Percentiles rank a stretch among this genome's conserved stretches.
These are phyloP conservation scores for Brienomyrus brachyistius DNA, from an alignment of 2,113 vertebrate species.

Conservation along the genomic window DNA sequence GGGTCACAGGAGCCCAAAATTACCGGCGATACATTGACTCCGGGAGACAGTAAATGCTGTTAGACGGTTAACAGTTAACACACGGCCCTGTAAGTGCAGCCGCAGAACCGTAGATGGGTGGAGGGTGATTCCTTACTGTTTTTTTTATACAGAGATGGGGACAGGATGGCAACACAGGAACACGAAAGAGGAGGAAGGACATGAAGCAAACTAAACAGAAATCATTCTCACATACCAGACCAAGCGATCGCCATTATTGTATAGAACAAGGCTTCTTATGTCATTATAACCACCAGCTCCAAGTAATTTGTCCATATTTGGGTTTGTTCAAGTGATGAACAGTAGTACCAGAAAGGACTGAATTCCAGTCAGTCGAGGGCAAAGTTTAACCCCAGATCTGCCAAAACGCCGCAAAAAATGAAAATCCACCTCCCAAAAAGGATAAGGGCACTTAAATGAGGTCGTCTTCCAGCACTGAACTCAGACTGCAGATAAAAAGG, in stretches of 20 bases:
- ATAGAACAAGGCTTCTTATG: not conserved
- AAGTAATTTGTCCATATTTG: not conserved
- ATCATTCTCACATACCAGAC: not conserved
- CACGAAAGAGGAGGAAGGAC: not conserved
- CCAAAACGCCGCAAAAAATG: not conserved
- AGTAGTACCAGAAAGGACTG: not conserved
- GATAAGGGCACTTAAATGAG: constrained; percentile 28
- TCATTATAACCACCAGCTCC: not conserved
- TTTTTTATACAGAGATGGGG: not conserved
- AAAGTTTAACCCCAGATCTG: not conserved
- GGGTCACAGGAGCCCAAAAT: not conserved
- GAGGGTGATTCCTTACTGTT: not conserved
- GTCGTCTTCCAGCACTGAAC: not conserved
- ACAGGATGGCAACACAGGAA: not conserved
- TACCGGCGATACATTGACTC: not conserved
- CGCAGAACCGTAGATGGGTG: not conserved
- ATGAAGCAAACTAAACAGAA: not conserved
- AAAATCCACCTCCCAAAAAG: not conserved
- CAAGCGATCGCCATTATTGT: not conserved
- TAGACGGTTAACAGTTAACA: not conserved
- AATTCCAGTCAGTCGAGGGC: not conserved
- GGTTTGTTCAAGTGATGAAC: not conserved
- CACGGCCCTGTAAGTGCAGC: not conserved
- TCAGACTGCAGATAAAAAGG: not conserved
- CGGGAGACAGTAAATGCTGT: constrained; percentile 10